Base-by-base conservation (phyloP, 2,113 vertebrate species). In the Neopipo cinnamomea region DNA sequence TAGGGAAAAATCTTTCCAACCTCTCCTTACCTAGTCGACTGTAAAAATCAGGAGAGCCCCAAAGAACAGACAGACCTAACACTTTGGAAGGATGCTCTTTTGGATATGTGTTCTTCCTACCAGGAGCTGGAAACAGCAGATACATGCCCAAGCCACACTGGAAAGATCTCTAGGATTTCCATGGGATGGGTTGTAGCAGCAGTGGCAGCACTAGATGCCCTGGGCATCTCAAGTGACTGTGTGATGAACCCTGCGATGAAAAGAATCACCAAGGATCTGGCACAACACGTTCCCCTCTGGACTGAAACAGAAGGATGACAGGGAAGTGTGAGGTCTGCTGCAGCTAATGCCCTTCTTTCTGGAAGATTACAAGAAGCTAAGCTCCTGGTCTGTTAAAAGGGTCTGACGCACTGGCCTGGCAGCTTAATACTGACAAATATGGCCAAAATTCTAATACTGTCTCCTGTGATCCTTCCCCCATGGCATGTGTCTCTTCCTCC, bases 341-440 rank as follows among this genome's bases (percentile, higher is more conserved):
- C 93, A 88, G 82, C 81, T 87, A 92, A 95, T 79, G 81, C 56
- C 73, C 79, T 84, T 94, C 85, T 77, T 95, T 81, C 71, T 88
- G 46, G 88, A 95, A 95, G 90, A 79, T 90, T 66, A 65, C n/a
- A 72, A 87, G 85, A 73, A 94, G 80, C 86, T 85, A 65, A 85
- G n/a, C 50, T 92, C 83, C 73, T 82, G 49, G 17, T 81, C 73
- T 86, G 11, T 53, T 31, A 73, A 37, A 90, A 27, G n/a, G 41
- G 58, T 72, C 58, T 0, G 1, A 58, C 41, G 27, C 71, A 80
- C 41, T 63, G 86, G 74, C 86, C 72, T 56, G 83, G 86, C 94
- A 92, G 82, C 59, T 82, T 97, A 98, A 98, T 97, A 98, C 98
- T 98, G 97, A 97, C 96, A 96, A 92, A 90, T 65, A 65, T 52